Percentiles rank a stretch among this genome's conserved stretches.
Evolutionary conservation across 2,888 invertebrate genomes (phyloP).

Genomic region (Pasiphila rectangulata): DNA sequence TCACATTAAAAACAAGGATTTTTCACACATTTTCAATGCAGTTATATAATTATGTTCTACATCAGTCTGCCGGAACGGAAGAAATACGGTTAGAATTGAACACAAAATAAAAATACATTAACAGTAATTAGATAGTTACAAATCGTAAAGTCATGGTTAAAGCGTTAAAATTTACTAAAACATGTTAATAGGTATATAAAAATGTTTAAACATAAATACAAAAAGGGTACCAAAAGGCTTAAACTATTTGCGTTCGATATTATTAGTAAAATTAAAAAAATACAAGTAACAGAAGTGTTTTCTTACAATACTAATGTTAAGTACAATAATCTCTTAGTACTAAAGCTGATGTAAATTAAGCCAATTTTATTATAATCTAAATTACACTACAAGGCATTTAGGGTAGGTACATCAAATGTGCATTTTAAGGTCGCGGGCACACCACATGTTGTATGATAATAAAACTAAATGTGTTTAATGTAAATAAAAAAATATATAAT

Average conservation of each 20-base stretch:
- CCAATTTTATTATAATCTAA: conserved; percentile 27
- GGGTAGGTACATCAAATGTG: conserved; percentile 36
- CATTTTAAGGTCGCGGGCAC: conserved; percentile 20
- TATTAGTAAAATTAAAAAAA: not conserved
- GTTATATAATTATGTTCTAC: conserved; percentile 36
- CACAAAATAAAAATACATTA: not conserved
- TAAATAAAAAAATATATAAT: no score
- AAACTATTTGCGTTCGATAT: no score
- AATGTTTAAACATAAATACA: no score
- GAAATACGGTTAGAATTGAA: conserved; percentile 22
- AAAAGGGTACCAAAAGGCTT: no score
- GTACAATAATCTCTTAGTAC: conserved; percentile 22
- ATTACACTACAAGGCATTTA: conserved; percentile 40
- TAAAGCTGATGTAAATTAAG: conserved; percentile 33
- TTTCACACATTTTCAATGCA: conserved; percentile 43
- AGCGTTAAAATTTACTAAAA: no score
- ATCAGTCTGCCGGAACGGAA: conserved; percentile 61
- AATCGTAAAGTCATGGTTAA: no score
- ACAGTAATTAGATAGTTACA: no score
- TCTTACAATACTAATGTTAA: conserved; percentile 2
- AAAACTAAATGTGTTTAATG: no score
- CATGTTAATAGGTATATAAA: no score
- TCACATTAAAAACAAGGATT: conserved; percentile 3
- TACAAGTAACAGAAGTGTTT: not conserved
- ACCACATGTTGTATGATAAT: not conserved